Base-by-base conservation (phyloP, 2,888 invertebrate species). In the Scrobipalpa costella region DNA sequence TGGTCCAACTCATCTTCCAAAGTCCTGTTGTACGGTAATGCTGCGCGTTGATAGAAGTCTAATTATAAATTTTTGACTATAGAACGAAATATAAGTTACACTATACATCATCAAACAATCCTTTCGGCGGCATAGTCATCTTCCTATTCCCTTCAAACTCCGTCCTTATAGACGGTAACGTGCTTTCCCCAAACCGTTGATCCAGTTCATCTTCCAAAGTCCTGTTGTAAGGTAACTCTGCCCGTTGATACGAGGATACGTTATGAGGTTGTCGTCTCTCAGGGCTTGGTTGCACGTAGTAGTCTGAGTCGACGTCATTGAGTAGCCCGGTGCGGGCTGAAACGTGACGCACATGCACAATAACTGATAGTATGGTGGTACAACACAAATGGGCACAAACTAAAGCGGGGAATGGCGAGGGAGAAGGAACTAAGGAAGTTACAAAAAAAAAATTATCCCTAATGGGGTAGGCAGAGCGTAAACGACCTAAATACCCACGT, bases 271-370 rank as follows among this genome's bases (percentile, higher is more conserved):
- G 73, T 70, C n/a, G 69, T 33, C 86, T 79, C 9, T 85, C 85
- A 3, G 86, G 86, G 34, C 88, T 88, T 58, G 92, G 85, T 9
- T 87, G 81, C n/a, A 92, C 94, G 76, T 95, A 95, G 79, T 95
- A 95, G 66, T 95, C 95, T 76, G 94, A 92, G 68, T 96, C 97
- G 40, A 95, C 94, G 84, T 97, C 96, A 69, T 94, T 92, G 17
- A 97, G 92, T 27, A 97, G 93, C 79, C 96, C 97, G 76, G 95
- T 94, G 77, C 94, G 94, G 78, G 95, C 95, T 82, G 95, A 74
- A 90, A 90, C 65, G 88, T 86, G 90, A 83, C 70, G 69, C 66
- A 82, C 85, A 88, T 91, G 86, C 89, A 90, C 86, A 88, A 88
- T 89, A 89, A 84, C 90, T 79, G 83, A 74, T 78, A 74, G 72